A percentile compares a stretch with the other conserved stretches of the same genome.
Conservation (phyloP, 2,888 invertebrate genomes). For the Emmelina monodactyla region DNA sequence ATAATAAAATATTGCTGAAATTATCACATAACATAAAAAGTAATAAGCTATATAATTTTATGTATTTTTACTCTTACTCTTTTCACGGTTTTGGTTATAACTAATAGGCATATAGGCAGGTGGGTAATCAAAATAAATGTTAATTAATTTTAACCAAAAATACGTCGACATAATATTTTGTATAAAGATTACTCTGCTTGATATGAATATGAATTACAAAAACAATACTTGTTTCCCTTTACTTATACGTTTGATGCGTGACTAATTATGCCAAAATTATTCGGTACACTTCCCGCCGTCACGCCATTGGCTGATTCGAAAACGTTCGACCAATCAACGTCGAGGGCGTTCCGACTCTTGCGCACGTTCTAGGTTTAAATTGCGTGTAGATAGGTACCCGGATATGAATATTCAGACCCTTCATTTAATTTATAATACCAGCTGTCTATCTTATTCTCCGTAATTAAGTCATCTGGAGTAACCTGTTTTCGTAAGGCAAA, state of each 20-base stretch:
- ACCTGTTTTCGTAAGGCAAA: not conserved
- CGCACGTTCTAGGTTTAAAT: conserved; percentile 37
- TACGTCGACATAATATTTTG: conserved; percentile 8
- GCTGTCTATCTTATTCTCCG: not conserved
- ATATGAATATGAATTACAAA: not conserved
- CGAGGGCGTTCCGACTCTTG: conserved; percentile 51
- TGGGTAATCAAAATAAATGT: too few relatives aligned
- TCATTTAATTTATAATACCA: not conserved
- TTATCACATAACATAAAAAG: too few relatives aligned
- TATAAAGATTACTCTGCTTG: not conserved
- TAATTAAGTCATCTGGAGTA: not conserved
- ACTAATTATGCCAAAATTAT: conserved; percentile 64
- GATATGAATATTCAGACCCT: conserved; percentile 41
- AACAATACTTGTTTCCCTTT: conserved; percentile 18
- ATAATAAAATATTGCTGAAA: too few relatives aligned
- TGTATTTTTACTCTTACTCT: too few relatives aligned
- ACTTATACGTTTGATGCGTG: conserved; percentile 42
- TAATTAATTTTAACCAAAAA: too few relatives aligned
- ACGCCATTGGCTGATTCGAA: conserved; percentile 44
- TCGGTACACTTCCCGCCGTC: conserved; percentile 32
- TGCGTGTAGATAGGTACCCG: conserved; percentile 21
- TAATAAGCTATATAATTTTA: too few relatives aligned
- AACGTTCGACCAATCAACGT: conserved; percentile 45
- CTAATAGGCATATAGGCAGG: too few relatives aligned
- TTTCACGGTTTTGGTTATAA: too few relatives aligned